Conservation (phyloP, 2,888 invertebrate species). For the Nipponacmea schrenckii region DNA sequence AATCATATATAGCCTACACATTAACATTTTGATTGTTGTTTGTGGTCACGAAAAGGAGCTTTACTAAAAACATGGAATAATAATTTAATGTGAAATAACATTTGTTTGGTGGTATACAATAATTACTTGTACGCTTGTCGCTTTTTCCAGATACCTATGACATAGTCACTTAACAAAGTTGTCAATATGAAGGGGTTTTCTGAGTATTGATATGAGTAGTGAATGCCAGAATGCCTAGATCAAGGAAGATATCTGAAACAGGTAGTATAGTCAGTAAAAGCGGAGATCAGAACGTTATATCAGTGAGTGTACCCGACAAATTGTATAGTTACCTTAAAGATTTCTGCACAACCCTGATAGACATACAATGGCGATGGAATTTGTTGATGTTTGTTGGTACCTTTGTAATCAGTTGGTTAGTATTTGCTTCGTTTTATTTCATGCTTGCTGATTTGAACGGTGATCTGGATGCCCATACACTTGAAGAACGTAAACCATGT, state of each 20-base stretch:
- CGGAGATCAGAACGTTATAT: slow-evolving; percentile 80
- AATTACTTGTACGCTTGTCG: too few relatives aligned
- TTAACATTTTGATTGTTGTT: too few relatives aligned
- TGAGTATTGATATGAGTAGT: too few relatives aligned
- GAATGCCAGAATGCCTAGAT: too few relatives aligned
- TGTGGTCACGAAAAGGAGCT: too few relatives aligned
- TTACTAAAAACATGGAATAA: too few relatives aligned
- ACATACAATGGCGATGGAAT: slow-evolving; percentile 87
- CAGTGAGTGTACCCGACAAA: slow-evolving; percentile 90
- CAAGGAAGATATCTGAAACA: background rate
- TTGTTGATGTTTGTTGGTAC: slow-evolving; percentile 85
- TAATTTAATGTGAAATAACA: too few relatives aligned
- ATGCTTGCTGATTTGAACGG: slow-evolving; percentile 61
- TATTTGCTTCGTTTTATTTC: slow-evolving; percentile 75
- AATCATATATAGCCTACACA: too few relatives aligned
- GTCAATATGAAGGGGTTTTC: too few relatives aligned
- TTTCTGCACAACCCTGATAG: slow-evolving; percentile 93
- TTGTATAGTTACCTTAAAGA: slow-evolving; percentile 73
- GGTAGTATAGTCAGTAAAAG: slow-evolving; percentile 5
- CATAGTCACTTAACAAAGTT: too few relatives aligned
- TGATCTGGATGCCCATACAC: slow-evolving; percentile 52
- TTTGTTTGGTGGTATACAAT: too few relatives aligned
- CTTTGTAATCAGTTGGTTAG: slow-evolving; percentile 86
- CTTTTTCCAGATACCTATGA: too few relatives aligned
- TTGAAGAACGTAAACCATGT: slow-evolving; percentile 57